These are phyloP conservation scores for Danionella dracula DNA, from an alignment of 2,797 vertebrate species.

Conservation along the genomic window DNA sequence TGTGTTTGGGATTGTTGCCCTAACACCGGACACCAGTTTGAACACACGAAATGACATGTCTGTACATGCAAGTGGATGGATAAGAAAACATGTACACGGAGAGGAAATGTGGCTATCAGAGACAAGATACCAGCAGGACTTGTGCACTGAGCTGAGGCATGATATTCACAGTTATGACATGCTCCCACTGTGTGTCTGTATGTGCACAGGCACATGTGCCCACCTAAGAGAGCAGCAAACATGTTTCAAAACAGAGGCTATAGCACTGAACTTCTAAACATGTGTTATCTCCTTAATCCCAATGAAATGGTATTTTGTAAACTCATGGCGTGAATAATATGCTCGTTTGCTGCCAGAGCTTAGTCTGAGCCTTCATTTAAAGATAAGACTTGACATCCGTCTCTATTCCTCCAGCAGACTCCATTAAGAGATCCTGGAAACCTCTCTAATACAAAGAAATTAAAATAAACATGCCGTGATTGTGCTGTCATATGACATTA, in stretches of 20 bases:
- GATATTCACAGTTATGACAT: slow-evolving; percentile 3
- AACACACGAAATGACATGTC: slow-evolving; percentile 2
- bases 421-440: slow-evolving; percentile 7
- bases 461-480: neutral
- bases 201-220: neutral
- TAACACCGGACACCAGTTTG: neutral
- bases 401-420: neutral
- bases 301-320: slow-evolving; percentile 7
- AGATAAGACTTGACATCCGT: neutral
- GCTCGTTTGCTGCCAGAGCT: slow-evolving; percentile 18
- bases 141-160: slow-evolving; percentile 6
- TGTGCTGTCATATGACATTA: neutral
- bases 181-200: neutral
- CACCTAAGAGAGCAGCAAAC: slow-evolving; percentile 1
- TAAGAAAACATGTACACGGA: neutral
- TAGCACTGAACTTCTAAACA: slow-evolving; percentile 1
- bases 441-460: neutral
- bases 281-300: slow-evolving; percentile 25
- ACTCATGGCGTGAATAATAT: slow-evolving; percentile 24
- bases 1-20: neutral
- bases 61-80: neutral
- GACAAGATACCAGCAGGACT: slow-evolving; percentile 27
- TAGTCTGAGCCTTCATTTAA: slow-evolving; percentile 19
- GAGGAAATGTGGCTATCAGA: slow-evolving; percentile 25
- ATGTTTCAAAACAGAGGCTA: neutral